These are phyloP conservation scores for Coluber constrictor DNA, from an alignment of 2,797 vertebrate species.

Conservation along the genomic window DNA sequence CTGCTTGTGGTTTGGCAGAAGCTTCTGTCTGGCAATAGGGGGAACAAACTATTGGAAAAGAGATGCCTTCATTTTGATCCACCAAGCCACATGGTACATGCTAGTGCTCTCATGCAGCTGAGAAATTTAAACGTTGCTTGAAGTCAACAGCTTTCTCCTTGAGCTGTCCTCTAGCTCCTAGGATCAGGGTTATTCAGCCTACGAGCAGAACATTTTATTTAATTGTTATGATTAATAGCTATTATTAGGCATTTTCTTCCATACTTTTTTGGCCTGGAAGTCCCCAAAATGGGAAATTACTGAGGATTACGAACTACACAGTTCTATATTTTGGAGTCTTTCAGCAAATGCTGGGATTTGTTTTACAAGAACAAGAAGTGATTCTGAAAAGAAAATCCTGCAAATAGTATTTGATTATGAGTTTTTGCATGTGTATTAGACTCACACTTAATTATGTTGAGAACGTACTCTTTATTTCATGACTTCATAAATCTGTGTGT, in stretches of 20 bases:
- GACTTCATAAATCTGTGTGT: conserved; percentile 3
- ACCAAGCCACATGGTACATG: neutral
- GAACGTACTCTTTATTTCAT: conserved; percentile 9
- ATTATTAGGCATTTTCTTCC: neutral
- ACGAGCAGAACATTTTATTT: neutral
- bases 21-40: neutral
- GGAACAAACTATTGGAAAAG: neutral
- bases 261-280: neutral
- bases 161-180: neutral
- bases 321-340: neutral
- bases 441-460: neutral
- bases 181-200: neutral
- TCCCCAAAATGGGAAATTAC: no score
- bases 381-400: conserved; percentile 14
- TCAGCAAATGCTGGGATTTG: neutral
- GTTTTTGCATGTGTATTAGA: neutral
- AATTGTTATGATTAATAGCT: neutral
- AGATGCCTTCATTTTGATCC: neutral
- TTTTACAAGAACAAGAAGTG: neutral
- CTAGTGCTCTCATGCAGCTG: neutral
- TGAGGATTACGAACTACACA: neutral
- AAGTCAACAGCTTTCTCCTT: neutral
- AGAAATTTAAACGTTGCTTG: neutral
- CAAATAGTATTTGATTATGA: neutral
- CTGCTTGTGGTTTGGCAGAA: neutral